Base-by-base conservation (phyloP, 2,888 invertebrate species). In the Chaetogeoica ovagalla region DNA sequence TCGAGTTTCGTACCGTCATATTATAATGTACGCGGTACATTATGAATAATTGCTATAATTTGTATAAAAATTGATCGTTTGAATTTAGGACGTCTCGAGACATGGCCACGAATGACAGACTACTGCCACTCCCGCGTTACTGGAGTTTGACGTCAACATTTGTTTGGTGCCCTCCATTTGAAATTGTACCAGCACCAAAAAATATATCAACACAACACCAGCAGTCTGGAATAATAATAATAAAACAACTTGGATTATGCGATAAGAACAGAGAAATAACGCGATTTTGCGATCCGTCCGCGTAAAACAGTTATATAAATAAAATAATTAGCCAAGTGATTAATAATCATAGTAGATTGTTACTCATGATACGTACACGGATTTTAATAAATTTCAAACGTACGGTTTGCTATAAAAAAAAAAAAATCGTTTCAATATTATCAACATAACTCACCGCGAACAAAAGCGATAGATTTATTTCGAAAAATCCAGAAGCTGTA, bases 111-210 rank as follows among this genome's bases (percentile, higher is more conserved):
- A 82, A 30, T 70, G n/a, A 48, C 82, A 82, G n/a, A 70, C 74
- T 11, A 62, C 65, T 3, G 17, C 19, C 17, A n/a, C 55, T 17
- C 17, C 37, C 1, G 21, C n/a, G 7, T 43, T 43, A 9, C 48
- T 62, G 11, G 65, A 30, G 13, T 68, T 74, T 3, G 81, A 73
- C 9, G n/a, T 57, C 6, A 68, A 39, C 52, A 59, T 71, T 17
- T 77, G 62, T 39, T 81, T 82, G 59, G 79, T 69, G 7, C 81
- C 82, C 17, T 82, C 82, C 21, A 82, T 81, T 82, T 83, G 83
- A 73, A 83, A 83, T 57, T 83, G 83, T 55, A 83, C 81, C 23
- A 83, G 57, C 8, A 83, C 83, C 48, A 83, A 72, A 59, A 83
- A 83, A 57, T 83, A 83, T 39, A 82, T 82, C n/a, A 83, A 66